A percentile compares a stretch with the other conserved stretches of the same genome.
These are phyloP conservation scores for Drosophila demipolita DNA, from an alignment of 2,888 invertebrate genomes.

Conservation along the genomic window DNA sequence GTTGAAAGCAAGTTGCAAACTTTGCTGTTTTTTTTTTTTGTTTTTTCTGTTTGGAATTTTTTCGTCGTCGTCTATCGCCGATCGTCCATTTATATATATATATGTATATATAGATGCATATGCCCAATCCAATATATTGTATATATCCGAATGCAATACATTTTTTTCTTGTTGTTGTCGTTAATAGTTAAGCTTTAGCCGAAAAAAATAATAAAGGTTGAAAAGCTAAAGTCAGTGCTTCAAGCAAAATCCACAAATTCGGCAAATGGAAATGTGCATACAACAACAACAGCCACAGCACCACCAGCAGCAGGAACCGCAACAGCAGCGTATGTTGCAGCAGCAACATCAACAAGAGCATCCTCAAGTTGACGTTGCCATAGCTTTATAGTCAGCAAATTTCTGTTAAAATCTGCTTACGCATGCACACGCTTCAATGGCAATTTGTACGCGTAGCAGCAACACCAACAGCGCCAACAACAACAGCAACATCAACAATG, in stretches of 20 bases:
- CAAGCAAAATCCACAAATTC: slow-evolving; percentile 32
- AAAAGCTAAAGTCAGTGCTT: slow-evolving; percentile 50
- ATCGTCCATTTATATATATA: neutral
- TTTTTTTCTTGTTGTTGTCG: slow-evolving; percentile 51
- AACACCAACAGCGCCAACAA: slow-evolving; percentile 54
- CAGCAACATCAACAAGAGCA: slow-evolving; percentile 32
- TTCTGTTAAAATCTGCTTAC: slow-evolving; percentile 47
- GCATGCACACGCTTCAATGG: slow-evolving; percentile 73
- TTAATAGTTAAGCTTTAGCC: slow-evolving; percentile 24
- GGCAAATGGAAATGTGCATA: slow-evolving; percentile 59
- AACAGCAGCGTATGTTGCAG: slow-evolving; percentile 1
- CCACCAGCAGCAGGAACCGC: neutral
- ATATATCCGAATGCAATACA: slow-evolving; percentile 18
- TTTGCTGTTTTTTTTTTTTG: slow-evolving; percentile 21
- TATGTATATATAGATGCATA: slow-evolving; percentile 16
- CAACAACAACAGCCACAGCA: neutral
- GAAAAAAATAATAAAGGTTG: slow-evolving; percentile 1
- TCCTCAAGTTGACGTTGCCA: slow-evolving; percentile 7
- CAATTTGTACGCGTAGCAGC: slow-evolving; percentile 73
- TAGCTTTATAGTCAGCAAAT: slow-evolving; percentile 9
- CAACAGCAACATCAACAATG: slow-evolving; percentile 43
- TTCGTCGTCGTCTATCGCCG: slow-evolving; percentile 7
- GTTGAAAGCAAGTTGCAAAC: slow-evolving; percentile 37
- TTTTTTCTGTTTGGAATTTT: slow-evolving; percentile 18
- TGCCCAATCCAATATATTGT: slow-evolving; percentile 1